These are phyloP conservation scores for Rhynchomys soricoides DNA, from an alignment of 2,113 vertebrate species.

Conservation along the genomic window DNA sequence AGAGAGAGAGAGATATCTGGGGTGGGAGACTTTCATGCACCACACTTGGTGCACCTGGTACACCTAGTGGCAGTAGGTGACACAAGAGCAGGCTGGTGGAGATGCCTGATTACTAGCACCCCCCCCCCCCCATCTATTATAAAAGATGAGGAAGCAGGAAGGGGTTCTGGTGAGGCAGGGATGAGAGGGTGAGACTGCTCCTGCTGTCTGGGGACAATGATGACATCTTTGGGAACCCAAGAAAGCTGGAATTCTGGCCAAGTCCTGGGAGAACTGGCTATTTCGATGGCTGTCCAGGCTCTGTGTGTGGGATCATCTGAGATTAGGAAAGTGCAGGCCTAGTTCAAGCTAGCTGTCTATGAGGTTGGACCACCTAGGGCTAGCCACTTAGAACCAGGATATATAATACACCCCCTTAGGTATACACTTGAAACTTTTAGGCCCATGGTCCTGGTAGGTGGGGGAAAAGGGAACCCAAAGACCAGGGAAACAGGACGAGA, in stretches of 20 bases:
- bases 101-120: neutral
- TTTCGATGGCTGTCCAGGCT: neutral
- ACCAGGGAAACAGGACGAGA: neutral
- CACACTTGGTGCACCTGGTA: neutral
- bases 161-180: neutral
- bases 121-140: neutral
- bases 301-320: neutral
- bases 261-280: neutral
- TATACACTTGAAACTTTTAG: neutral
- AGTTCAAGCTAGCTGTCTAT: neutral
- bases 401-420: too few relatives aligned
- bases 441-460: neutral
- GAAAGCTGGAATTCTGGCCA: neutral
- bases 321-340: neutral
- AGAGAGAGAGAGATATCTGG: too few relatives aligned
- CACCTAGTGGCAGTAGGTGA: neutral
- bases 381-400: neutral
- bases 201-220: neutral
- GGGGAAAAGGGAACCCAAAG: neutral
- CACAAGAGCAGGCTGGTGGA: neutral
- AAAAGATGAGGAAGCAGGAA: neutral
- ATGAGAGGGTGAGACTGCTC: neutral
- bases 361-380: neutral
- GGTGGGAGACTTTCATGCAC: neutral
- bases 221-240: neutral